These are phyloP conservation scores for Rousettus madagascariensis DNA, from an alignment of 2,797 vertebrate genomes.

Conservation along the genomic window DNA sequence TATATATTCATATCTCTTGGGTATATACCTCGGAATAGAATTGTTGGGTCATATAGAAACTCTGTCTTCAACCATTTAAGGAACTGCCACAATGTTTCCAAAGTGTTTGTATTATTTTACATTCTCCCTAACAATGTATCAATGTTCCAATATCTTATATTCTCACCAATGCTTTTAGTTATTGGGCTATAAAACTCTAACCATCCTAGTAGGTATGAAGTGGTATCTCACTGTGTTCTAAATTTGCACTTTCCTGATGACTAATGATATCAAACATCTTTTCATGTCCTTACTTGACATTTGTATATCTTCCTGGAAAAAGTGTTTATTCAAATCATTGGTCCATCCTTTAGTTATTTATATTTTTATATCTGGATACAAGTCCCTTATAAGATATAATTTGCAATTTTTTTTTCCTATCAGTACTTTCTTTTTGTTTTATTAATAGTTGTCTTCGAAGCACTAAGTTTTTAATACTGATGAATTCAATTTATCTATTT, in stretches of 20 bases:
- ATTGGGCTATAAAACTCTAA: neutral
- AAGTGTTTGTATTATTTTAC: neutral
- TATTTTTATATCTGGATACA: neutral
- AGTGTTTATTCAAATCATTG: neutral
- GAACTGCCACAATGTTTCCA: neutral
- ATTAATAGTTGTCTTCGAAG: neutral
- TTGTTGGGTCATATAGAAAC: neutral
- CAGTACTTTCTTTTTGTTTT: neutral
- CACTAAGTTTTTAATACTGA: neutral
- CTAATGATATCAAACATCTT: neutral
- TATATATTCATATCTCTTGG: neutral
- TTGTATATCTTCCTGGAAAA: neutral
- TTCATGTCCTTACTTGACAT: neutral
- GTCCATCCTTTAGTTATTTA: neutral
- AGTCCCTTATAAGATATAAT: neutral
- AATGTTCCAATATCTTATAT: neutral
- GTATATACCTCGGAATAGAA: neutral
- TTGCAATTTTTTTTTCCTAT: neutral
- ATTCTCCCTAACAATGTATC: neutral
- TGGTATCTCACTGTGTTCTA: neutral
- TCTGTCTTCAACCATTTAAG: neutral
- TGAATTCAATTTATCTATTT: neutral
- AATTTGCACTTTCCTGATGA: neutral
- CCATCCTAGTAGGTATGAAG: neutral
- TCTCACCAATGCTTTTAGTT: neutral